Base-by-base conservation (phyloP, 2,113 vertebrate species). In the Myiozetetes cayanensis region DNA sequence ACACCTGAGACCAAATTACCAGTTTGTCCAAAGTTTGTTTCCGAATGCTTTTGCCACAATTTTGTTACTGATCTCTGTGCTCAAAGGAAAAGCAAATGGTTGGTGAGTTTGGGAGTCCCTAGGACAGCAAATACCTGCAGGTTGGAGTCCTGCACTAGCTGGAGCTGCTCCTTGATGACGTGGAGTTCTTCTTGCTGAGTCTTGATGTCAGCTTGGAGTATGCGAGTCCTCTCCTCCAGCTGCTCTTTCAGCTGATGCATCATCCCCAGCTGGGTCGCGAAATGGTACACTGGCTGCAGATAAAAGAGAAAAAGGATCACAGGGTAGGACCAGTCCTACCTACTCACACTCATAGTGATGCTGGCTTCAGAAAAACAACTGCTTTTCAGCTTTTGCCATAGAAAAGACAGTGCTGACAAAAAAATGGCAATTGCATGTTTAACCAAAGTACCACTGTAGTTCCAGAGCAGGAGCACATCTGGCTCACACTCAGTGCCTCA, bases 221-320 rank as follows among this genome's bases (percentile, higher is more conserved):
- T 97, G 50, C 98, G 98, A 4, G 98, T 99, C 87, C 98, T 97
- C 75, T 99, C 98, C 86, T 98, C 98, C 97, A 99, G 98, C 94
- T 99, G 98, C 87, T 99, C 97, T 76, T 98, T 99, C 78, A 99
- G 98, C 92, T 98, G 98, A 89, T 98, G 98, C 98, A 99, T 98
- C 79, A 99, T 98, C 15, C 98, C 98, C 75, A 98, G 84, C 85
- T 98, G 98, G 89, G 82, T 58, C 0, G 97, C 96, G 58, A 97
- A 97, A 53, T 94, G 97, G 88, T 97, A 97, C 81, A 96, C 85
- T 9, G 98, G 98, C 98, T 98, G 90, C 3, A 4, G 72, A 25
- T 37, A 72, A 72, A 19, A 93, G 70, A 85, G 30, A 65, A 46
- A 9, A 61, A 37, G 39, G 35, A 55, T 22, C 46, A 39, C 1